Evolutionary conservation across 2,888 invertebrate genomes (phyloP).

Genomic region (Drosophila atripex): DNA sequence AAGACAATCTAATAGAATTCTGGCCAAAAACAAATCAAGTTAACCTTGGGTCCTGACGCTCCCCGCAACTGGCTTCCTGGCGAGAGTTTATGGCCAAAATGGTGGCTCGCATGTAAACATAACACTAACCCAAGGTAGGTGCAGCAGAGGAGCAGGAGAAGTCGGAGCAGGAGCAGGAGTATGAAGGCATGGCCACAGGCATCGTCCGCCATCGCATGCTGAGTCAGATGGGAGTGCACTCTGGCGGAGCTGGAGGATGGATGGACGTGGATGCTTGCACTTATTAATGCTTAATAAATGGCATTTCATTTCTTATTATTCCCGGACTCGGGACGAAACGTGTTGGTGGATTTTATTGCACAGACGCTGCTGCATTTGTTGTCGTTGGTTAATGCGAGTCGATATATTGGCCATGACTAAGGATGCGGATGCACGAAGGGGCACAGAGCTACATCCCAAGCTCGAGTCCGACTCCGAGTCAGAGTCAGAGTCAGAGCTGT

Average conservation of each 20-base stretch:
- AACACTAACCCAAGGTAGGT: slow-evolving; percentile 21
- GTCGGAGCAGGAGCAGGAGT: neutral
- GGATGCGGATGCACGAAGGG: slow-evolving; percentile 53
- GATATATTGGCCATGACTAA: slow-evolving; percentile 80
- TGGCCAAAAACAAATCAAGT: slow-evolving; percentile 8
- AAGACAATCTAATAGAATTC: neutral
- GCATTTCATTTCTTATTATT: slow-evolving; percentile 84
- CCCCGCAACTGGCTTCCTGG: neutral
- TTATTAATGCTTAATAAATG: slow-evolving; percentile 84
- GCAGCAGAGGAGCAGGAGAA: neutral
- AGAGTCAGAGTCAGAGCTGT: slow-evolving; percentile 55
- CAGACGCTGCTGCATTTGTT: slow-evolving; percentile 44
- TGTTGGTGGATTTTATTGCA: slow-evolving; percentile 74
- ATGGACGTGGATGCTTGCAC: slow-evolving; percentile 78
- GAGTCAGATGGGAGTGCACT: slow-evolving; percentile 48
- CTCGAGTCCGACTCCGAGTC: neutral
- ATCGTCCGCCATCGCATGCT: slow-evolving; percentile 42
- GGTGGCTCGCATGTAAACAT: slow-evolving; percentile 38
- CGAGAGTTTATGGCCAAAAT: slow-evolving; percentile 35
- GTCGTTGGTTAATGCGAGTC: slow-evolving; percentile 74
- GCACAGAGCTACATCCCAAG: slow-evolving; percentile 4
- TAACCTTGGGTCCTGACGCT: slow-evolving; percentile 10
- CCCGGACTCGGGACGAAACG: slow-evolving; percentile 70
- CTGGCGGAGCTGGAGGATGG: slow-evolving; percentile 24
- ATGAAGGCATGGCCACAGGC: slow-evolving; percentile 39